Evolutionary conservation across 1,140 invertebrate species (phyloP).

Genomic region (Aphelenchoides avenae): DNA sequence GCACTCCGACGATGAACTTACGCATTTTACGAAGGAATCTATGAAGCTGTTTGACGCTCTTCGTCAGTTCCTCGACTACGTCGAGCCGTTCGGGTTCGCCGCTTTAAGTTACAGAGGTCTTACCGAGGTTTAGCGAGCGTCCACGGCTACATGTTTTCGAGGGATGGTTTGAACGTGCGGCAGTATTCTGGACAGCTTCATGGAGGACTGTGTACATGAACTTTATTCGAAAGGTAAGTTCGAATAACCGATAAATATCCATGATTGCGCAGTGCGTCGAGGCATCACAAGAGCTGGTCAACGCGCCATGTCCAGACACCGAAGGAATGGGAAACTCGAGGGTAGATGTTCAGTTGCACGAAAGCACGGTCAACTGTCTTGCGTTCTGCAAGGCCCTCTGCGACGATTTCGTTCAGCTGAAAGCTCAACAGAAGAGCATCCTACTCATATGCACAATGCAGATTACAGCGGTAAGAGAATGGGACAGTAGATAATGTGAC

Average conservation of each 20-base stretch:
- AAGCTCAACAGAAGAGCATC: conserved; percentile 21
- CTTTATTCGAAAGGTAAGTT: conserved; percentile 27
- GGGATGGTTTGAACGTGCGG: conserved; percentile 16
- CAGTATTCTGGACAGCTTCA: conserved; percentile 25
- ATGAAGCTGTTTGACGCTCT: conserved; percentile 40
- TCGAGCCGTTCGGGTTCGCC: conserved; percentile 22
- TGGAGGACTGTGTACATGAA: conserved; percentile 22
- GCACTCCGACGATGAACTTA: conserved; percentile 9
- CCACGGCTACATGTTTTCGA: conserved; percentile 15
- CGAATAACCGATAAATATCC: conserved; percentile 1
- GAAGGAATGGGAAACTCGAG: conserved; percentile 3
- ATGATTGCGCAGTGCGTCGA: conserved; percentile 24
- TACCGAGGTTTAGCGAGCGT: neutral
- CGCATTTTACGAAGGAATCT: conserved; percentile 22
- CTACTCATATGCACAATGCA: conserved; percentile 25
- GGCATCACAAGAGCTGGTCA: neutral
- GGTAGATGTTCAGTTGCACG: conserved; percentile 28
- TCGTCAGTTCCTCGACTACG: conserved; percentile 17
- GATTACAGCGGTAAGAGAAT: conserved; percentile 24
- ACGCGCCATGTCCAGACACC: neutral
- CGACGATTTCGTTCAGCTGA: conserved; percentile 26
- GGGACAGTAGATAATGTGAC: neutral
- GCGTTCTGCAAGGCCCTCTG: conserved; percentile 44
- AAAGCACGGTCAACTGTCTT: conserved; percentile 32
- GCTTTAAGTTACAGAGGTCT: neutral